phyloP scores from a whole-genome alignment of 2,888 invertebrate species.

The Gymnosoma rotundatum region DNA sequence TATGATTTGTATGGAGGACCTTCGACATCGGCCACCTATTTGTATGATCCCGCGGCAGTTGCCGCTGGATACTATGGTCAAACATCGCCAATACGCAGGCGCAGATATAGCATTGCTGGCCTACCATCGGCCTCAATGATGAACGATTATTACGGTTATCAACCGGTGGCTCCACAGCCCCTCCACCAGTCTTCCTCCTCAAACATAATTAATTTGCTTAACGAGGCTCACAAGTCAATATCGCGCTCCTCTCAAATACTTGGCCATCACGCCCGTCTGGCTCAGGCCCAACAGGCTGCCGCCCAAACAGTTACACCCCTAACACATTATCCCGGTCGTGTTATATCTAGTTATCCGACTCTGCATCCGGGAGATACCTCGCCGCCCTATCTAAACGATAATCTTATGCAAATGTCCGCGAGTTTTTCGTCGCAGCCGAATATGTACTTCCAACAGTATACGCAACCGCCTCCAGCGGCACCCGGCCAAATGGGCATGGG shows the following conservation, averaged over 20 bases:
- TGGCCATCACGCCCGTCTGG: conserved; percentile 79
- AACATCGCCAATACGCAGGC: conserved; percentile 79
- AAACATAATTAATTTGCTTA: conserved; percentile 81
- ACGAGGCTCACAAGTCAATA: conserved; percentile 82
- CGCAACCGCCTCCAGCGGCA: conserved; percentile 73
- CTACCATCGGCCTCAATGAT: conserved; percentile 82
- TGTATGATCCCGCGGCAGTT: conserved; percentile 76
- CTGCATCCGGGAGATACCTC: conserved; percentile 80
- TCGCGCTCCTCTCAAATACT: conserved; percentile 82
- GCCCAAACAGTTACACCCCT: conserved; percentile 77
- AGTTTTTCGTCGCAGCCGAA: conserved; percentile 82
- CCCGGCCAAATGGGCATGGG: conserved; percentile 74
- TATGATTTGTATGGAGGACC: conserved; percentile 78
- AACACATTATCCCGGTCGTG: conserved; percentile 77
- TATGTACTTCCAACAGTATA: conserved; percentile 81
- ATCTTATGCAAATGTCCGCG: conserved; percentile 82
- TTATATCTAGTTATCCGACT: conserved; percentile 81
- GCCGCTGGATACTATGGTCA: conserved; percentile 72
- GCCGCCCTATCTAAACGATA: conserved; percentile 81
- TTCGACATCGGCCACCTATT: conserved; percentile 76
- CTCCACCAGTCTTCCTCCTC: conserved; percentile 79
- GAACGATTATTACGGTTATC: conserved; percentile 81
- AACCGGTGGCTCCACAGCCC: conserved; percentile 74
- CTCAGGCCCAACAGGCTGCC: conserved; percentile 75
- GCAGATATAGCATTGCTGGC: conserved; percentile 82